A percentile compares a stretch with the other conserved stretches of the same genome.
phyloP scores from a whole-genome alignment of 92 coral and sea anemone genomes.

The Galaxea fascicularis region DNA sequence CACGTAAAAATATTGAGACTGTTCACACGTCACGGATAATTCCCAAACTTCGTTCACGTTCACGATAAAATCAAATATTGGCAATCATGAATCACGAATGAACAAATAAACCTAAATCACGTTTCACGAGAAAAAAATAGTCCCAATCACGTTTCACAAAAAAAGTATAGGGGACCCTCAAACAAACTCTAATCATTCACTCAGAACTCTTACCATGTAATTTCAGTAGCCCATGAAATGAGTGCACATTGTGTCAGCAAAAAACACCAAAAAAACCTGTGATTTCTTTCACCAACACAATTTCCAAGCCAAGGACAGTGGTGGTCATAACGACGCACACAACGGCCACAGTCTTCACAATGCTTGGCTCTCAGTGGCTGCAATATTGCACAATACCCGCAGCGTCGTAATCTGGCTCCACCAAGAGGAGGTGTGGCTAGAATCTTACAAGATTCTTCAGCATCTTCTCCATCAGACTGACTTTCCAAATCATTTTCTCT shows the following conservation, averaged over 20 bases:
- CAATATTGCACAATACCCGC: slow-evolving; percentile 94
- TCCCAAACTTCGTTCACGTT: no score
- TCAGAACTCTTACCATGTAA: slow-evolving; percentile 89
- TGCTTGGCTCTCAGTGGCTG: slow-evolving; percentile 97
- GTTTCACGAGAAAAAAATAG: no score
- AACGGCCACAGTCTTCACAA: slow-evolving; percentile 98
- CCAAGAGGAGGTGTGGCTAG: slow-evolving; percentile 97
- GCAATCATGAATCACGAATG: no score
- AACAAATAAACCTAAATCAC: no score
- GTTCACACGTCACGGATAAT: no score
- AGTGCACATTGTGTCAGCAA: slow-evolving; percentile 80
- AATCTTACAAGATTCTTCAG: slow-evolving; percentile 90
- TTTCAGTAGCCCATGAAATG: slow-evolving; percentile 91
- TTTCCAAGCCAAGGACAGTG: slow-evolving; percentile 99
- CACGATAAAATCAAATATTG: no score
- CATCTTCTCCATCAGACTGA: slow-evolving; percentile 82
- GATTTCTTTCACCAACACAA: slow-evolving; percentile 98
- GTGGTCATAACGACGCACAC: slow-evolving; percentile 98
- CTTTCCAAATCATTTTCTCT: slow-evolving; percentile 75
- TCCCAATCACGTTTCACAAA: no score
- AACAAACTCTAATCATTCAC: no score
- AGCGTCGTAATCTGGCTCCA: slow-evolving; percentile 87
- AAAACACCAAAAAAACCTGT: slow-evolving; percentile 96
- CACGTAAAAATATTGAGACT: no score
- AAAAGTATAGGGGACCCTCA: no score